phyloP scores from a whole-genome alignment of 2,888 invertebrate genomes.

The Drepana falcataria region DNA sequence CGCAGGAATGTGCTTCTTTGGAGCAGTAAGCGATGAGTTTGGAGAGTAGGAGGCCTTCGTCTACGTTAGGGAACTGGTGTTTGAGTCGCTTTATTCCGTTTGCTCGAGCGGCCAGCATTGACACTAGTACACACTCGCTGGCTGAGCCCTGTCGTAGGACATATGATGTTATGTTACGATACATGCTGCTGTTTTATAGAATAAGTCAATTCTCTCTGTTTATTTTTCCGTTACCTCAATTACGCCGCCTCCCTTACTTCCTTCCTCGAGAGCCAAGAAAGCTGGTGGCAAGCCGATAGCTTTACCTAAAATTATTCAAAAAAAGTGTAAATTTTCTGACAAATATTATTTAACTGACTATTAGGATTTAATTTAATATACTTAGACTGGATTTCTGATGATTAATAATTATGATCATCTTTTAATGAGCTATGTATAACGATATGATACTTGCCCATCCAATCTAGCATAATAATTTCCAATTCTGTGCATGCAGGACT shows the following conservation, averaged over 20 bases:
- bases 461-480: slow-evolving; percentile 96
- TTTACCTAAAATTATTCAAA: slow-evolving; percentile 76
- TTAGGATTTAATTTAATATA: too few relatives aligned
- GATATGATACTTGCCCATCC: slow-evolving; percentile 86
- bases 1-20: slow-evolving; percentile 94
- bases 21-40: slow-evolving; percentile 96
- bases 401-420: background rate
- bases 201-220: too few relatives aligned
- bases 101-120: slow-evolving; percentile 94
- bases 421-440: background rate
- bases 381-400: too few relatives aligned
- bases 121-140: slow-evolving; percentile 95
- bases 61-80: slow-evolving; percentile 89
- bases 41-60: slow-evolving; percentile 93
- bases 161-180: background rate
- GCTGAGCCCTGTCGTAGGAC: slow-evolving; percentile 88
- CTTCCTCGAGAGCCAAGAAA: slow-evolving; percentile 90
- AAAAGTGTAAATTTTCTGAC: too few relatives aligned
- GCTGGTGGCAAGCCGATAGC: slow-evolving; percentile 95
- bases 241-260: slow-evolving; percentile 95
- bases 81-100: slow-evolving; percentile 92
- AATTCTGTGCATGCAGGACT: slow-evolving; percentile 97
- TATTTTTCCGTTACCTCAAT: slow-evolving; percentile 84
- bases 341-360: too few relatives aligned
- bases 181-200: too few relatives aligned